A percentile compares a stretch with the other conserved stretches of the same genome.
phyloP scores from a whole-genome alignment of 23 tunicate species.

The Halocynthia roretzi region DNA sequence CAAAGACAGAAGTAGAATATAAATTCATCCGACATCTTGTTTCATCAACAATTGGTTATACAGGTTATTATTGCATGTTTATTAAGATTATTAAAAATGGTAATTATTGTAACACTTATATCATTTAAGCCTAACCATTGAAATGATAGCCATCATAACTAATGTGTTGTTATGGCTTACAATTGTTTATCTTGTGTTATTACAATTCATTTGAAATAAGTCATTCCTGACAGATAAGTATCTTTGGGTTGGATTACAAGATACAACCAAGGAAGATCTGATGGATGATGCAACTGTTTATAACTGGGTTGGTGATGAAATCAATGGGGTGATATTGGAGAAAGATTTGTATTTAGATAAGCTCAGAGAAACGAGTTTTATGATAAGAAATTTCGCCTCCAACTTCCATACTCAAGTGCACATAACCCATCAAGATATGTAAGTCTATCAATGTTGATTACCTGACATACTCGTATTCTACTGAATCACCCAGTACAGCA shows the following conservation, averaged over 20 bases:
- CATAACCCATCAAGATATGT: slow-evolving; percentile 5
- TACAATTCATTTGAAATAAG: neutral
- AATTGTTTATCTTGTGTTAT: neutral
- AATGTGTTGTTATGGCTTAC: too few relatives aligned
- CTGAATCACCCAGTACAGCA: neutral
- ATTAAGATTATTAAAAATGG: neutral
- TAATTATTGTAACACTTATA: neutral
- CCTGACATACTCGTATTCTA: neutral
- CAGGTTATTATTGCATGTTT: slow-evolving; percentile 23
- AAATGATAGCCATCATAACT: neutral
- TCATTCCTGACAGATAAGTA: slow-evolving; percentile 3
- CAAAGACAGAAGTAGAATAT: slow-evolving; percentile 34
- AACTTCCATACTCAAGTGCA: too few relatives aligned
- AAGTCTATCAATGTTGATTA: too few relatives aligned
- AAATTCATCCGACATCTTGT: slow-evolving; percentile 19
- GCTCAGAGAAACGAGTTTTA: slow-evolving; percentile 1
- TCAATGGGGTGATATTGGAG: neutral
- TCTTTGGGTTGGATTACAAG: slow-evolving; percentile 59
- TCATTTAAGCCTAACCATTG: neutral
- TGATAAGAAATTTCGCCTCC: slow-evolving; percentile 10
- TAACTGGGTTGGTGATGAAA: slow-evolving; percentile 25
- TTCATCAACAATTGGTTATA: slow-evolving; percentile 7
- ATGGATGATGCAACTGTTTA: neutral
- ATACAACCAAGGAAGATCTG: slow-evolving; percentile 20
- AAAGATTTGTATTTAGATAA: slow-evolving; percentile 20